Evolutionary conservation across 2,888 invertebrate genomes (phyloP), one percentile per base, ranked within the genome.

Genomic region (Rhaphigaster nebulosa): DNA sequence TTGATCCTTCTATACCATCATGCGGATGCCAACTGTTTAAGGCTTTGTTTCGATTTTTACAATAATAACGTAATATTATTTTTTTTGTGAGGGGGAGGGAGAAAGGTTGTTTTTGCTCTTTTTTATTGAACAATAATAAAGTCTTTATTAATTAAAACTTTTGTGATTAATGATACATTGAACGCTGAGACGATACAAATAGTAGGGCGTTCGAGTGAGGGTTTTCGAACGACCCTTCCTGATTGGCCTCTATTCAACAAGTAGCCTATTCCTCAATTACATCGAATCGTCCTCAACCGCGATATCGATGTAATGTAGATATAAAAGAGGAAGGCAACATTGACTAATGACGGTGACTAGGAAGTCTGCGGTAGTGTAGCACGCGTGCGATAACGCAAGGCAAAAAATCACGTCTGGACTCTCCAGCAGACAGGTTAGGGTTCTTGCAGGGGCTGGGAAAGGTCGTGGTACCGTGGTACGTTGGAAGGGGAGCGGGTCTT

Each of bases 391-490:
- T n/a, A 45, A 34, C 10, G 41, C 88, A 38, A 38, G n/a, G 41
- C 10, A 88, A 60, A 87, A 87, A 87, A 88, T n/a, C 29, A n/a
- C 8, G 88, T 60, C 88, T 88, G 88, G 88, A 15, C 88, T 15
- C 1, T n/a, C 26, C 20, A 26, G 65, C 60, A 88, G 88, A 88
- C 88, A 38, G 60, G 88, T 88, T 60, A 76, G 76, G 76, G 38
- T 38, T 29, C 60, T 4, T 23, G 45, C 41, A 60, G 84, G 88
- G 91, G 88, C 26, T 91, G 91, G 90, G 91, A 91, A 91, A 91
- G 91, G 91, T 90, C 91, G 87, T 38, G 41, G 50, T 91, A 88
- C 88, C 91, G 87, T 38, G 41, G 50, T 91, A 88, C 88, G 88
- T 88, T 88, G 54, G 15, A 76, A 23, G 70, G 84, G 41, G 80